A percentile compares a stretch with the other conserved stretches of the same genome.
phyloP scores from a whole-genome alignment of 2,113 vertebrate genomes.

The Gymnobelideus leadbeateri region DNA sequence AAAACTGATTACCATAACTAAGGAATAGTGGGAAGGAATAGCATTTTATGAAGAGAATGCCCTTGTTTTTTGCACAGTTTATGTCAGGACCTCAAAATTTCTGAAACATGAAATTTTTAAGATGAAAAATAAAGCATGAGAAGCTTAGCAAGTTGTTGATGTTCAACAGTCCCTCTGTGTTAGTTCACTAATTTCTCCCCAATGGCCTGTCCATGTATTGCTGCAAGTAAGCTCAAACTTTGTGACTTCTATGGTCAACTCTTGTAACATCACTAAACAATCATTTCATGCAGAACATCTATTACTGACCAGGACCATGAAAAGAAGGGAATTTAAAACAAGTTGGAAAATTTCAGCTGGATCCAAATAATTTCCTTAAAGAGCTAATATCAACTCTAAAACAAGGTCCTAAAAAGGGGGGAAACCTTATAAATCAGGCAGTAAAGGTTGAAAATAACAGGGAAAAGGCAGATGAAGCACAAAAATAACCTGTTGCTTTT shows the following conservation, averaged over 20 bases:
- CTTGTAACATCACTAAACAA: slow-evolving; percentile 2
- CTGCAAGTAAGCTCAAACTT: slow-evolving; percentile 25
- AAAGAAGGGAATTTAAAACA: slow-evolving; percentile 19
- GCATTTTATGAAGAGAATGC: background rate
- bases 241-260: slow-evolving; percentile 16
- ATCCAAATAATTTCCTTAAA: slow-evolving; percentile 43
- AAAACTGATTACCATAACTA: slow-evolving; percentile 49
- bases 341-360: slow-evolving; percentile 55
- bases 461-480: slow-evolving; percentile 11
- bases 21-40: slow-evolving; percentile 4
- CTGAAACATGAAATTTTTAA: slow-evolving; percentile 52
- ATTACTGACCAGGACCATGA: slow-evolving; percentile 8
- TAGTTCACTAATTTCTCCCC: background rate
- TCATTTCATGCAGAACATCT: slow-evolving; percentile 36
- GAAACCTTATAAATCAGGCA: slow-evolving; percentile 26
- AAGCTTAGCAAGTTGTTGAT: slow-evolving; percentile 45
- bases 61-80: slow-evolving; percentile 40
- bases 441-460: background rate
- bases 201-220: slow-evolving; percentile 45
- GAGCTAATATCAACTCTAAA: slow-evolving; percentile 42
- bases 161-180: slow-evolving; percentile 19
- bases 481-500: slow-evolving; percentile 42
- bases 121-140: slow-evolving; percentile 53
- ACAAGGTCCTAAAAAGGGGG: background rate
- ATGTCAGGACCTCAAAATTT: slow-evolving; percentile 50